phyloP scores from a whole-genome alignment of 2,113 vertebrate genomes.

The Hippocampus comes region DNA sequence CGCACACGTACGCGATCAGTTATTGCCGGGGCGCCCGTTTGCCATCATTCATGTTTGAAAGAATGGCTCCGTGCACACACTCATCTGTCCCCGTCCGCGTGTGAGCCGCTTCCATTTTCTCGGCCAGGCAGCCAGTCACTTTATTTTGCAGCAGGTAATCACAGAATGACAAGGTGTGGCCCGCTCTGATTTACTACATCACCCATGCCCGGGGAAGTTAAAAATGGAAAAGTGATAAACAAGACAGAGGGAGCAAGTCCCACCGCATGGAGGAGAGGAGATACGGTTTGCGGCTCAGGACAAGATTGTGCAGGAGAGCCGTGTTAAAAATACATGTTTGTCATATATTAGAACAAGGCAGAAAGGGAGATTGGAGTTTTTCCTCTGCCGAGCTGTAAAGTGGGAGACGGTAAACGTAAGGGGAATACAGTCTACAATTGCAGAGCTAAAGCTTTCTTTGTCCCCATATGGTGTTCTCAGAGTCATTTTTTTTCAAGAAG shows the following conservation, averaged over 20 bases:
- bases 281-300: conserved; percentile 1
- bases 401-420: conserved; percentile 10
- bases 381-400: conserved; percentile 11
- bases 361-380: conserved; percentile 48
- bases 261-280: conserved; percentile 3
- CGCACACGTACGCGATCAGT: not conserved
- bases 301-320: not conserved
- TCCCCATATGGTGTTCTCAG: no score
- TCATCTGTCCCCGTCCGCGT: conserved; percentile 4
- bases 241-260: conserved; percentile 39
- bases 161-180: conserved; percentile 44
- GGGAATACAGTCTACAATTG: not conserved
- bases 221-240: conserved; percentile 57
- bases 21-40: conserved; percentile 21
- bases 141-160: conserved; percentile 54
- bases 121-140: conserved; percentile 41
- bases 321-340: conserved; percentile 24
- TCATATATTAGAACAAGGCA: conserved; percentile 58
- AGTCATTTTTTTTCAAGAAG: no score
- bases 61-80: conserved; percentile 15
- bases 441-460: not conserved
- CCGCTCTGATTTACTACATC: conserved; percentile 52
- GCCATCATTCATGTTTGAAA: conserved; percentile 31
- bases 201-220: conserved; percentile 26
- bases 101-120: conserved; percentile 25